Evolutionary conservation across 2,888 invertebrate genomes (phyloP).

Genomic region (Anorthoa munda): DNA sequence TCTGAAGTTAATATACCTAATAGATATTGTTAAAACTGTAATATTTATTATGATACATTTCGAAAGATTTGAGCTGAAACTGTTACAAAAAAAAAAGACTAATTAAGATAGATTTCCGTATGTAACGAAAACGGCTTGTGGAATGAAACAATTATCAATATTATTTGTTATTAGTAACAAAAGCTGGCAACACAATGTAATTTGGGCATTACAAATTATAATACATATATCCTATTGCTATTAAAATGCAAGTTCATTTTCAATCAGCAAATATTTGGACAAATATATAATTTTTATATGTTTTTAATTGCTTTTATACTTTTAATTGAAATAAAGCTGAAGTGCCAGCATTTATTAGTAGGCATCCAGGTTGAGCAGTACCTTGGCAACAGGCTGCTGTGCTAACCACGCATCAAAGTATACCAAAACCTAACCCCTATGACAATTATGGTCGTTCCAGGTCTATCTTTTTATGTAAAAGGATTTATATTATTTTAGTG

Average conservation of each 20-base stretch:
- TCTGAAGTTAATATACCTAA: slow-evolving; percentile 17
- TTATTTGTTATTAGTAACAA: not conserved
- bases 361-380: not conserved
- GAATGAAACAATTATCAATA: slow-evolving; percentile 18
- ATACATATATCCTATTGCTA: not conserved
- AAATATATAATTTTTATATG: not conserved
- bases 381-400: not conserved
- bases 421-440: too few relatives aligned
- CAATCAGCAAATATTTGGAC: not conserved
- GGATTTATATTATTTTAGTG: too few relatives aligned
- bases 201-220: not conserved
- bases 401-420: not conserved
- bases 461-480: not conserved
- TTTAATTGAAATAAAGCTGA: too few relatives aligned
- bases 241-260: not conserved
- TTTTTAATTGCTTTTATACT: too few relatives aligned
- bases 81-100: slow-evolving; percentile 7
- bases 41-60: slow-evolving; percentile 26
- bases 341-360: not conserved
- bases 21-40: slow-evolving; percentile 11
- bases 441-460: too few relatives aligned
- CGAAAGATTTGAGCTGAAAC: slow-evolving; percentile 36
- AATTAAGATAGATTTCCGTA: slow-evolving; percentile 31
- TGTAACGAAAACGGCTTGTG: not conserved
- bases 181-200: not conserved